Evolutionary conservation across 1,140 invertebrate species (phyloP).

Genomic region (Cryptotermes secundus): DNA sequence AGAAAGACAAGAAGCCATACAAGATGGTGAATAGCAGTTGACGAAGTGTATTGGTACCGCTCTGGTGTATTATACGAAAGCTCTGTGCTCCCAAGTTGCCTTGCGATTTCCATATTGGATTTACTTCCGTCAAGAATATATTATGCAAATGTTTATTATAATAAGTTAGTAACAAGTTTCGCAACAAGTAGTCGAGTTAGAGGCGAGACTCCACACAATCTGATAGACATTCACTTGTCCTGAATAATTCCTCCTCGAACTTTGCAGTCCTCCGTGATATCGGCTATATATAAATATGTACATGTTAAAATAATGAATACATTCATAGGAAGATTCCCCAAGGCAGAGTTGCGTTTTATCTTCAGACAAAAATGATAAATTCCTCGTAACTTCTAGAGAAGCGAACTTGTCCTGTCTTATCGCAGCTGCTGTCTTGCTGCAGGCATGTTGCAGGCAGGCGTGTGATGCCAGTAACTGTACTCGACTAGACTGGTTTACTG

Average conservation of each 20-base stretch:
- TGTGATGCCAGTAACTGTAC: too few species aligned
- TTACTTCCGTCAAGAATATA: background rate
- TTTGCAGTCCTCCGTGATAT: too few species aligned
- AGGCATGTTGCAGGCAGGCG: too few species aligned
- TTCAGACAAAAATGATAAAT: too few species aligned
- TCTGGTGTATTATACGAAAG: background rate
- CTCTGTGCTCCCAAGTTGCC: background rate
- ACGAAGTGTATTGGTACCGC: background rate
- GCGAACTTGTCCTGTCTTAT: too few species aligned
- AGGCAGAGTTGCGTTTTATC: too few species aligned
- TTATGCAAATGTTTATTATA: constrained; percentile 6
- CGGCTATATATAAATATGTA: too few species aligned
- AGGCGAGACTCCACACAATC: background rate
- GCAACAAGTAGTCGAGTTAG: background rate
- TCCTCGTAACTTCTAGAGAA: too few species aligned
- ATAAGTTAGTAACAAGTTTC: background rate
- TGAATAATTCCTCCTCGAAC: background rate
- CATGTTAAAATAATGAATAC: too few species aligned
- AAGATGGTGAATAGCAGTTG: background rate
- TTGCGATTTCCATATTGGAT: background rate
- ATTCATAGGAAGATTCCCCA: too few species aligned
- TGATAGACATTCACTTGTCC: background rate
- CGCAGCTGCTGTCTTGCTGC: too few species aligned
- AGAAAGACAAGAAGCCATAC: background rate
- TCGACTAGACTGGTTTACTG: too few species aligned